Base-by-base conservation (phyloP, 2,888 invertebrate species). In the Marronus borbonicus region DNA sequence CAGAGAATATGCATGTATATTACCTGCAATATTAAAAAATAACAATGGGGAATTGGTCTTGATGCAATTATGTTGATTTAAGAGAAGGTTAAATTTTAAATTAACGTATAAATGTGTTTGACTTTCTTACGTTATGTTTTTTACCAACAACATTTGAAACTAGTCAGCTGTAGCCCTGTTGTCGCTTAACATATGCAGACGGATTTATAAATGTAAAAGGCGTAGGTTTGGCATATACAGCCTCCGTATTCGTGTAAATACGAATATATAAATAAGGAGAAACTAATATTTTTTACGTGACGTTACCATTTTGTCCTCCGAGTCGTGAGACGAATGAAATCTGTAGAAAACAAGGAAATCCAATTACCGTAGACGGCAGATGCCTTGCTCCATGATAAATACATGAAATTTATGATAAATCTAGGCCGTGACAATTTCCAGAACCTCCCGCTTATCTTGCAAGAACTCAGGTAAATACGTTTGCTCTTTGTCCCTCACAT, bases 351-450 rank as follows among this genome's bases (percentile, higher is more conserved):
- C 76, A 76, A 76, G 76, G 52, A 76, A 76, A 76, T 76, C 76
- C 76, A 64, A 76, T 76, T 76, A 76, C 62, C 12, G 39, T 52
- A 64, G 75, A 65, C 76, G 76, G 76, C 76, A 64, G 64, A 65
- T 64, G 64, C 20, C 52, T 55, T 62, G 76, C 50, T 55, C 39
- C 64, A 55, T 65, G 65, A 76, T 52, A 64, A 65, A 50, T 70
- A 70, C 70, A 70, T 55, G 36, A 65, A 55, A 76, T 65, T 50
- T 65, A 76, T 65, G 76, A 76, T 76, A 76, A 76, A 52, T 76
- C 62, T 75, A n/a, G 31, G 28, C 76, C 31, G 76, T 76, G 76
- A 76, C 76, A 76, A 76, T 76, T 76, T 76, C 65, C 76, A 76
- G 76, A 76, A 76, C 76, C 52, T 36, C 76, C 55, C 36, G 36